phyloP scores from a whole-genome alignment of 2,797 vertebrate species.

The Anas bernieri region DNA sequence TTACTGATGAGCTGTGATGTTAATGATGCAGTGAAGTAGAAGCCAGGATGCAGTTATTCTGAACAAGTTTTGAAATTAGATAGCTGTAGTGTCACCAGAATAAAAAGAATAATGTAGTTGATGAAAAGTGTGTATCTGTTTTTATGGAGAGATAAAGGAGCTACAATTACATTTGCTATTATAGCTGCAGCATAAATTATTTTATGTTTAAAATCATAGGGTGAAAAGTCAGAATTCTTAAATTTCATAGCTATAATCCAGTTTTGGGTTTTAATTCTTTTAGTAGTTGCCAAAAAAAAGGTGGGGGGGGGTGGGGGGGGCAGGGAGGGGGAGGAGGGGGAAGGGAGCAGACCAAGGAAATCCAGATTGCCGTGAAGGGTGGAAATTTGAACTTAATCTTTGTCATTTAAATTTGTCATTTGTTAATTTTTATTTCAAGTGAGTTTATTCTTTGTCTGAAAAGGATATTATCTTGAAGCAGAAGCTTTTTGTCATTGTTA shows the following conservation, averaged over 20 bases:
- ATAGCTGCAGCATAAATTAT: neutral
- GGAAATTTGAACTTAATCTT: neutral
- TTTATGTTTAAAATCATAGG: neutral
- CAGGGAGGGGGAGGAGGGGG: no score
- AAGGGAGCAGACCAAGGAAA: neutral
- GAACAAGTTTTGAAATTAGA: neutral
- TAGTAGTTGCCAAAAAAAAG: neutral
- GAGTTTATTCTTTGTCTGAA: neutral
- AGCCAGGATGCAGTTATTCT: neutral
- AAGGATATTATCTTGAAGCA: neutral
- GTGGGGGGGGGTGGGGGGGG: no score
- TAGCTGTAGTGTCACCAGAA: neutral
- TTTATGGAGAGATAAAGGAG: neutral
- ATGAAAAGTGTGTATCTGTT: neutral
- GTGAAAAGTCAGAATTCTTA: neutral
- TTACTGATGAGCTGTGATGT: neutral
- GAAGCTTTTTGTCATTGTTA: neutral
- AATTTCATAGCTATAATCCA: neutral
- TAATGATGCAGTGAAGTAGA: neutral
- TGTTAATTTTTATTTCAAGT: neutral
- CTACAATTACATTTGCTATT: neutral
- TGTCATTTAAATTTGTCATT: neutral
- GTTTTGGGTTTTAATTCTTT: neutral
- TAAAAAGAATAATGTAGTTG: neutral
- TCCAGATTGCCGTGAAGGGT: neutral